Evolutionary conservation across 2,113 vertebrate species (phyloP).

Genomic region (Orycteropus afer): DNA sequence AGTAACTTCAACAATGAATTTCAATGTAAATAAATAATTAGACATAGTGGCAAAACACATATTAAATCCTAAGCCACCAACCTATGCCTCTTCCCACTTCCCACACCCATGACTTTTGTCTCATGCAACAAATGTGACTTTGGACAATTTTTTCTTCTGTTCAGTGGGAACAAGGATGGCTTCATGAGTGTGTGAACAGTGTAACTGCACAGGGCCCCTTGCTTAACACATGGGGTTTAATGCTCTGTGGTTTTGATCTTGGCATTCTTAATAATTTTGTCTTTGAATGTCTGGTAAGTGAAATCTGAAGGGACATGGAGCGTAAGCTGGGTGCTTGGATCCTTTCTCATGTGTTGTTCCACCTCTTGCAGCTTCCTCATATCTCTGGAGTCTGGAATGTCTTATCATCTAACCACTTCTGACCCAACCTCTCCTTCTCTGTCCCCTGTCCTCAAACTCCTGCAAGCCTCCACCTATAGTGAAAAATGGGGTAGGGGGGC

Average conservation of each 20-base stretch:
- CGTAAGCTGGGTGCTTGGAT: too few species aligned
- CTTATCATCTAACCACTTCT: background rate
- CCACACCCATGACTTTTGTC: background rate
- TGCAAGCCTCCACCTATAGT: rapidly evolving
- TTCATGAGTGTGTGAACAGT: background rate
- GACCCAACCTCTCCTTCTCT: rapidly evolving
- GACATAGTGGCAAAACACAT: background rate
- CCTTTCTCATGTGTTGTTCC: background rate
- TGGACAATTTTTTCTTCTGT: background rate
- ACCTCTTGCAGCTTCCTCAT: background rate
- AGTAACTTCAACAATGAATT: too few species aligned
- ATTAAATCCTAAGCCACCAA: background rate
- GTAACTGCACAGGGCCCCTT: rapidly evolving
- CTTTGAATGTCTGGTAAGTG: background rate
- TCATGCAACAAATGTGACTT: background rate
- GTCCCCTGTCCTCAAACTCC: rapidly evolving
- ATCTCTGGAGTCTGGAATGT: background rate
- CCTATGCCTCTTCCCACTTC: background rate
- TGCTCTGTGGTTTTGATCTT: background rate
- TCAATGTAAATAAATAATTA: background rate
- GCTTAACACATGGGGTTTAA: background rate
- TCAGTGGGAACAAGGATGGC: background rate
- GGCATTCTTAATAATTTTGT: background rate
- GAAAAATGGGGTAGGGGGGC: background rate
- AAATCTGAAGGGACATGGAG: background rate